These are phyloP conservation scores for Sitophilus oryzae DNA, from an alignment of 1,140 invertebrate genomes.

Conservation along the genomic window DNA sequence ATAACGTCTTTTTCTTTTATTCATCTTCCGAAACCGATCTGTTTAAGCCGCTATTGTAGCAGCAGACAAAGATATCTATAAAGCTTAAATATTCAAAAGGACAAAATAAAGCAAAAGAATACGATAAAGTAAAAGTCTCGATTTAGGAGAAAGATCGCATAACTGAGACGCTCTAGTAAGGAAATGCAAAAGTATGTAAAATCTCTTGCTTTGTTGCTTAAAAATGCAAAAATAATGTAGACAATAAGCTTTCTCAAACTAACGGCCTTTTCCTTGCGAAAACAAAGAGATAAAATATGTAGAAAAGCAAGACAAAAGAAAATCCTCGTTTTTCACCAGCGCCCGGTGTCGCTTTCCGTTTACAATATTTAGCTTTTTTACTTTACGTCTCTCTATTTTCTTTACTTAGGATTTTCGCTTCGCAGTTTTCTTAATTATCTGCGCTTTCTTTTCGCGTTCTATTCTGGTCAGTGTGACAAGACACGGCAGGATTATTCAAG, in stretches of 20 bases:
- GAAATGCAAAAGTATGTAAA: constrained; percentile 1
- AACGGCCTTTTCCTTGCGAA: constrained; percentile 16
- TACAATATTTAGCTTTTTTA: constrained; percentile 13
- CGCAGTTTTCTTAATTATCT: neutral
- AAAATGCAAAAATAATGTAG: constrained; percentile 14
- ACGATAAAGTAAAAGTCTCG: no score
- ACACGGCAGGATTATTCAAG: no score
- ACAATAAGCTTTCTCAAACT: constrained; percentile 18
- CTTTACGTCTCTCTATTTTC: neutral
- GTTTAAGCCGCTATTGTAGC: no score
- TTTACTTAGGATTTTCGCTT: no score
- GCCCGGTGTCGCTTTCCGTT: constrained; percentile 3
- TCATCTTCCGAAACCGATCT: no score
- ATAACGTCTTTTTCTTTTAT: no score
- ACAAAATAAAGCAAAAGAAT: no score
- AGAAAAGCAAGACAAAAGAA: constrained; percentile 16
- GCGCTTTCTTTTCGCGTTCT: no score
- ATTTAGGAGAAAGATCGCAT: neutral
- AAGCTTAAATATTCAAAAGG: no score
- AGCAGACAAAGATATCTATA: no score
- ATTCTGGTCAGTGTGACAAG: no score
- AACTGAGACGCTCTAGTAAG: neutral
- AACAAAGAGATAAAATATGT: constrained; percentile 20
- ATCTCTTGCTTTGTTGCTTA: constrained; percentile 1
- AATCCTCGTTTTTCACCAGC: constrained; percentile 6